phyloP scores from a whole-genome alignment of 2,113 vertebrate species.

The Ginglymostoma cirratum region DNA sequence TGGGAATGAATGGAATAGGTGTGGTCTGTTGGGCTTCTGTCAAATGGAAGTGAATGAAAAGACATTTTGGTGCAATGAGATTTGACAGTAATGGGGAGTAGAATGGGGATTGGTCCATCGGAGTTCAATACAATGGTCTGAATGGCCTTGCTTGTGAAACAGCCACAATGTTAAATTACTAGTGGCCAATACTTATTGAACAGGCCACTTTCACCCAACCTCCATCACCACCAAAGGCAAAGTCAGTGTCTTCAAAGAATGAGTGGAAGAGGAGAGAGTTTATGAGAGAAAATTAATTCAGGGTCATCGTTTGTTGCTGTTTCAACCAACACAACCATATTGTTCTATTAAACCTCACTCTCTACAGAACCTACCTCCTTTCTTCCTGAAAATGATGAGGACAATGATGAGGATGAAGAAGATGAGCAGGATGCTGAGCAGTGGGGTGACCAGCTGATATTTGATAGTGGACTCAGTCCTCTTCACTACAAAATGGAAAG shows the following conservation, averaged over 20 bases:
- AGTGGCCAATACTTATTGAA: not conserved
- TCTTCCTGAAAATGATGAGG: not conserved
- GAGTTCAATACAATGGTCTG: not conserved
- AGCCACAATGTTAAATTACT: not conserved
- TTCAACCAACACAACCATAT: not conserved
- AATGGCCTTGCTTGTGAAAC: not conserved
- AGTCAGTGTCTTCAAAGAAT: not conserved
- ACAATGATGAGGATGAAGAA: not conserved
- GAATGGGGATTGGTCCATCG: not conserved
- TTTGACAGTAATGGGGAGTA: too few species aligned
- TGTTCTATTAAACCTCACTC: not conserved
- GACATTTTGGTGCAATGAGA: too few species aligned
- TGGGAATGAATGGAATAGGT: not conserved
- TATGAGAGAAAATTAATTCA: not conserved
- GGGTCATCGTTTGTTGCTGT: not conserved
- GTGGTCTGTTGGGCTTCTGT: too few species aligned
- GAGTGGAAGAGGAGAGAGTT: not conserved
- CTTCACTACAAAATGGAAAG: not conserved
- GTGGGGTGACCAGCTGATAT: not conserved
- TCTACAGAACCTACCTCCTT: not conserved
- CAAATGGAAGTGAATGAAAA: too few species aligned
- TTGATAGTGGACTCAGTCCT: fast-evolving
- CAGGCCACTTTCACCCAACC: not conserved
- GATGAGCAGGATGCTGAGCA: not conserved
- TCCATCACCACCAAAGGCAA: not conserved